Evolutionary conservation across 2,113 vertebrate genomes (phyloP).

Genomic region (Saguinus imperator): DNA sequence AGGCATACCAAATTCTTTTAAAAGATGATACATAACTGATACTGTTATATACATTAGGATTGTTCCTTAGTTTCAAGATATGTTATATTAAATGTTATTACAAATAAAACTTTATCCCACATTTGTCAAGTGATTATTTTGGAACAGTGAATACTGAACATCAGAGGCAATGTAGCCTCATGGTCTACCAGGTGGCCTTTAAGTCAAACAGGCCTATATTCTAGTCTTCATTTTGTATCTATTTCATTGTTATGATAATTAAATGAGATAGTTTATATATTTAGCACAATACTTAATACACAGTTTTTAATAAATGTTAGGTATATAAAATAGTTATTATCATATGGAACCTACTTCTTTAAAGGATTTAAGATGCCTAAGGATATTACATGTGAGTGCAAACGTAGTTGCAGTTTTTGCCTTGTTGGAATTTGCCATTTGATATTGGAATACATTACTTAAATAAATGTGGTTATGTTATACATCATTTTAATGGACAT

Average conservation of each 20-base stretch:
- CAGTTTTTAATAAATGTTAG: constrained; percentile 9
- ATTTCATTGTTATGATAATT: background rate
- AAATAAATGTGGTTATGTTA: no score
- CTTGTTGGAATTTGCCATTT: no score
- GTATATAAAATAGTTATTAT: background rate
- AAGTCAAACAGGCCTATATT: background rate
- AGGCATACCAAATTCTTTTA: background rate
- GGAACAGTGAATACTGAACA: background rate
- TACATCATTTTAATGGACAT: no score
- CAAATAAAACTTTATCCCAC: background rate
- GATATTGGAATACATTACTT: no score
- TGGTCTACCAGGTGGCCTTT: background rate
- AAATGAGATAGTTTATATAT: background rate
- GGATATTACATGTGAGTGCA: background rate
- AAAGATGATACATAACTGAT: background rate
- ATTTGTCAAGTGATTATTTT: background rate
- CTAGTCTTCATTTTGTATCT: background rate
- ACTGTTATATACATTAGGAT: background rate
- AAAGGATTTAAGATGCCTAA: background rate
- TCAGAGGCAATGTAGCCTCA: background rate
- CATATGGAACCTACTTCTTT: background rate
- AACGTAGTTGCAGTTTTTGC: no score
- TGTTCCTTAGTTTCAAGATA: background rate
- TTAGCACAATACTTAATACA: background rate
- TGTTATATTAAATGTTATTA: constrained; percentile 24